Evolutionary conservation across 2,797 vertebrate species (phyloP).

Genomic region (Tapera naevia): DNA sequence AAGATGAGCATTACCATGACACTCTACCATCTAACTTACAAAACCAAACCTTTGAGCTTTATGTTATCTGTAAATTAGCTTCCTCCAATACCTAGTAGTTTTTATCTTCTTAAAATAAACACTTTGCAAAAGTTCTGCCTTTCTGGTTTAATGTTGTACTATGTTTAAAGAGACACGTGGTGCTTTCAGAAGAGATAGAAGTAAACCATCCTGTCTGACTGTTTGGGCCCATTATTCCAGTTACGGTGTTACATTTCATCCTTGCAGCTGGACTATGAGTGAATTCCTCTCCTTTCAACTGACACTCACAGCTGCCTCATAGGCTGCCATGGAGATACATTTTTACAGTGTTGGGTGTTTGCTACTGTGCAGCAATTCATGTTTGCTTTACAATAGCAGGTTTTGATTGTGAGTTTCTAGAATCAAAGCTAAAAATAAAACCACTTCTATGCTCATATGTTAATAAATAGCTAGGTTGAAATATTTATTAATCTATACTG

Average conservation of each 20-base stretch:
- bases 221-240: background rate
- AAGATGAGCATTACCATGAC: background rate
- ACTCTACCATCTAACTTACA: background rate
- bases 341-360: background rate
- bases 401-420: background rate
- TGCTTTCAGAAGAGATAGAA: background rate
- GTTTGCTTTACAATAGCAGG: background rate
- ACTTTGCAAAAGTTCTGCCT: background rate
- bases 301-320: background rate
- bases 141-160: background rate
- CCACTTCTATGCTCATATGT: background rate
- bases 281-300: background rate
- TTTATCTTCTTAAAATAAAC: background rate
- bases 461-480: background rate
- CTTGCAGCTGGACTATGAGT: background rate
- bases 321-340: background rate
- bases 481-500: background rate
- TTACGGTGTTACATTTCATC: background rate
- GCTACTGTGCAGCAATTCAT: background rate
- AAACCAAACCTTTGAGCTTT: background rate
- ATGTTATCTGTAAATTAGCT: background rate
- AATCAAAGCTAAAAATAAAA: background rate
- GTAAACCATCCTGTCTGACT: background rate
- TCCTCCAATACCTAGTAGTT: background rate
- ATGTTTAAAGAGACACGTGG: background rate